A percentile compares a stretch with the other conserved stretches of the same genome.
Evolutionary conservation across 1,140 invertebrate genomes (phyloP).

Genomic region (Cephus cinctus): DNA sequence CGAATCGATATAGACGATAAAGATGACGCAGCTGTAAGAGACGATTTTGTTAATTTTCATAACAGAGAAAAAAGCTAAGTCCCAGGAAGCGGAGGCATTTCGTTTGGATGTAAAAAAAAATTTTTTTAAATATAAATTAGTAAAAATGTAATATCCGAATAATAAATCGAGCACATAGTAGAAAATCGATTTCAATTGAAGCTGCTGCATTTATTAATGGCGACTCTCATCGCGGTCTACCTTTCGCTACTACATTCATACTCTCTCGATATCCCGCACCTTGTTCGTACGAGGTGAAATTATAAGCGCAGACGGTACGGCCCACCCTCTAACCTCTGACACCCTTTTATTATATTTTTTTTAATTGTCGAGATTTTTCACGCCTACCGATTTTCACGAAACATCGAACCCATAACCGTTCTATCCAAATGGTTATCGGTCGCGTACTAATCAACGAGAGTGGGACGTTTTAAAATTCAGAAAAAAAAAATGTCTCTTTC

Average conservation of each 20-base stretch:
- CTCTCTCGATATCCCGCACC: not conserved
- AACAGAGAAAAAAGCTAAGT: too few species aligned
- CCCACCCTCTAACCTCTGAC: too few species aligned
- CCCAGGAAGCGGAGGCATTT: too few species aligned
- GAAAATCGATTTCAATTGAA: constrained; percentile 10
- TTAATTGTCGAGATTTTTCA: constrained; percentile 40
- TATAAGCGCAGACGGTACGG: not conserved
- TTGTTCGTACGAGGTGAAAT: not conserved
- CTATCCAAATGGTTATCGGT: constrained; percentile 25
- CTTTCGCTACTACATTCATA: not conserved
- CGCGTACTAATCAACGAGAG: constrained; percentile 35
- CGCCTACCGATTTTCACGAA: constrained; percentile 24
- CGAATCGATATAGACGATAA: too few species aligned
- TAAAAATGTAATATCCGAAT: constrained; percentile 21
- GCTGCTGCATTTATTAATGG: constrained; percentile 8
- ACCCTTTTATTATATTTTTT: too few species aligned
- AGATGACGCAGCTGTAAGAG: too few species aligned
- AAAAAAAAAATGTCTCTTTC: not conserved
- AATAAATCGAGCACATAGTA: constrained; percentile 24
- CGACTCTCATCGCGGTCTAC: not conserved
- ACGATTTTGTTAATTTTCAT: too few species aligned
- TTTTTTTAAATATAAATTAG: too few species aligned
- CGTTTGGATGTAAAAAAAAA: too few species aligned
- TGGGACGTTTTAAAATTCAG: not conserved
- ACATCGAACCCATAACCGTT: constrained; percentile 25